Conservation (phyloP, 2,113 vertebrate genomes). For the Chaenocephalus aceratus region DNA sequence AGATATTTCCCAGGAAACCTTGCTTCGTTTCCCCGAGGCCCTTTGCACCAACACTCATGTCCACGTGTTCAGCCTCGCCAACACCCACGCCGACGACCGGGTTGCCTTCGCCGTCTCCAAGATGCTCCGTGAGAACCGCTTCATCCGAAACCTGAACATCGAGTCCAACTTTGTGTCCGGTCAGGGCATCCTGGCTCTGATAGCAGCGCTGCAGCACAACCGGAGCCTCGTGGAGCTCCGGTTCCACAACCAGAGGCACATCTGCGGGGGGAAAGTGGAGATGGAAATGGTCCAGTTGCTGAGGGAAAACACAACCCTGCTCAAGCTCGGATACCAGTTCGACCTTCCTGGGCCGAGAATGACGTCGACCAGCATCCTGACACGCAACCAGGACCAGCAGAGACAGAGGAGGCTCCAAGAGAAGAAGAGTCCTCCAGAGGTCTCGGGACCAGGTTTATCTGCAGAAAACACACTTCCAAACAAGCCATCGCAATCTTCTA, state of each 20-base stretch:
- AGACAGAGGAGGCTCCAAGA: slow-evolving; percentile 90
- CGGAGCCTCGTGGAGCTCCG: slow-evolving; percentile 87
- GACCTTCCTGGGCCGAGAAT: slow-evolving; percentile 93
- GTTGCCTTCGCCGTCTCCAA: slow-evolving; percentile 88
- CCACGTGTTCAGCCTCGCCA: slow-evolving; percentile 88
- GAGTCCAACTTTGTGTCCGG: slow-evolving; percentile 93
- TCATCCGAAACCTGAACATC: slow-evolving; percentile 87
- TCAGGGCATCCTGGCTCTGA: slow-evolving; percentile 88
- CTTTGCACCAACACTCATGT: slow-evolving; percentile 87
- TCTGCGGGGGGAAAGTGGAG: slow-evolving; percentile 92
- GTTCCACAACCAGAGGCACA: slow-evolving; percentile 94
- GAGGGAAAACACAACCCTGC: slow-evolving; percentile 88
- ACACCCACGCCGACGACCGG: slow-evolving; percentile 88
- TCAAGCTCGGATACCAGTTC: slow-evolving; percentile 93
- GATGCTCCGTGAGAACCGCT: slow-evolving; percentile 87
- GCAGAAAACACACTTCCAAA: slow-evolving; percentile 83
- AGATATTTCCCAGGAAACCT: slow-evolving; percentile 87
- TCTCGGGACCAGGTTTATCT: slow-evolving; percentile 66
- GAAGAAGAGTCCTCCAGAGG: slow-evolving; percentile 80
- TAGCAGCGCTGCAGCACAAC: slow-evolving; percentile 87
- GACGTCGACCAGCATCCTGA: slow-evolving; percentile 91
- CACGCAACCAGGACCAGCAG: slow-evolving; percentile 92
- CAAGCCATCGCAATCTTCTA: slow-evolving; percentile 77
- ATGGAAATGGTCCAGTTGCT: slow-evolving; percentile 93
- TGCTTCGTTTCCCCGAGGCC: slow-evolving; percentile 88